These are phyloP conservation scores for Parnassius mnemosyne DNA, from an alignment of 2,888 invertebrate species.

Conservation along the genomic window DNA sequence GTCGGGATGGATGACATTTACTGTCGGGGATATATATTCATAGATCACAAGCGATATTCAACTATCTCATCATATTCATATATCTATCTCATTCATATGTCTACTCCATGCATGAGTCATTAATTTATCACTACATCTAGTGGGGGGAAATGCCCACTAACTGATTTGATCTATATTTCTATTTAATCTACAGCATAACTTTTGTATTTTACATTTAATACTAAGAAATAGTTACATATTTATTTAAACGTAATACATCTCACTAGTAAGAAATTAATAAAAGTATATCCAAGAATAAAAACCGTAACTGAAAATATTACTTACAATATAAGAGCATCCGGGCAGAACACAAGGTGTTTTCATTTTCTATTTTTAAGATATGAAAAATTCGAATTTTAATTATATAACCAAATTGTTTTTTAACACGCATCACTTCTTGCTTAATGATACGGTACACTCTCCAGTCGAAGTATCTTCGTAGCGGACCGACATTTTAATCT, in stretches of 20 bases:
- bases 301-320: slow-evolving; percentile 34
- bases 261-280: background rate
- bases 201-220: too few relatives aligned
- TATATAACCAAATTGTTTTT: slow-evolving; percentile 20
- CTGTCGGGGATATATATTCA: too few relatives aligned
- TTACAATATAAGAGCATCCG: slow-evolving; percentile 59
- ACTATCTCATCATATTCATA: too few relatives aligned
- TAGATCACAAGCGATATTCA: too few relatives aligned
- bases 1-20: too few relatives aligned
- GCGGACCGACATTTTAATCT: slow-evolving; percentile 40
- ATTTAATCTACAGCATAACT: slow-evolving; percentile 21
- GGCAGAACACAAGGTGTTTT: slow-evolving; percentile 60
- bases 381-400: slow-evolving; percentile 1
- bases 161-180: background rate
- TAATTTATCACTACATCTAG: too few relatives aligned
- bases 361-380: slow-evolving; percentile 41
- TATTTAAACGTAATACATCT: background rate
- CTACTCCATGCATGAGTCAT: too few relatives aligned
- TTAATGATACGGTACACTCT: slow-evolving; percentile 39
- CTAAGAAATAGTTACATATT: too few relatives aligned
- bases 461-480: slow-evolving; percentile 35
- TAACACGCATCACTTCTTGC: slow-evolving; percentile 36
- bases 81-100: too few relatives aligned
- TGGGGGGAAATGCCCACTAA: too few relatives aligned
- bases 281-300: background rate